A percentile compares a stretch with the other conserved stretches of the same genome.
phyloP scores from a whole-genome alignment of 1,140 invertebrate species.

The Planococcus citri region DNA sequence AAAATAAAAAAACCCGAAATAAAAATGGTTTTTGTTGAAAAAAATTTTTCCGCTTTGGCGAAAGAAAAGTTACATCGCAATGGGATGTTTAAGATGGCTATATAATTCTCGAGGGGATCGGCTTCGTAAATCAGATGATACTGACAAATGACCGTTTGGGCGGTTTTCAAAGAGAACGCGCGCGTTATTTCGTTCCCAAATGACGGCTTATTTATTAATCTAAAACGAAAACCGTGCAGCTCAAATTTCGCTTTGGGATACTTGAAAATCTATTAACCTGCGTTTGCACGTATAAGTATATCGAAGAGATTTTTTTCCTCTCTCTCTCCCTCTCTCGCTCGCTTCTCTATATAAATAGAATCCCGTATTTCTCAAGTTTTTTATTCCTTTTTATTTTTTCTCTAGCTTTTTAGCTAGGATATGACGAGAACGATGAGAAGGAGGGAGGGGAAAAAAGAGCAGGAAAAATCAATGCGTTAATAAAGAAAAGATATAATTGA shows the following conservation, averaged over 20 bases:
- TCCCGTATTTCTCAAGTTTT: no score
- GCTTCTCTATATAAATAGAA: no score
- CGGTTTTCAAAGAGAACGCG: neutral
- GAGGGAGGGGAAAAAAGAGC: no score
- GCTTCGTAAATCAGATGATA: neutral
- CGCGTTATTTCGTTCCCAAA: neutral
- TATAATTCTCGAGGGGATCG: neutral
- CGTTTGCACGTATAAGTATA: neutral
- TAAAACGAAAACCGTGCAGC: neutral
- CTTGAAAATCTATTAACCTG: neutral
- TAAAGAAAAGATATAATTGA: no score
- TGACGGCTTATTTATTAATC: constrained; percentile 7
- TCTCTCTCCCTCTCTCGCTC: neutral
- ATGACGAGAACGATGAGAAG: no score
- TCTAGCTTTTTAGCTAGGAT: no score
- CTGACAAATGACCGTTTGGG: constrained; percentile 5
- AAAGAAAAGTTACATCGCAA: neutral
- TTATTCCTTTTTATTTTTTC: no score
- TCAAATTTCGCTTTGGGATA: neutral
- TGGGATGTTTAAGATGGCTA: neutral
- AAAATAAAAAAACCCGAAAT: neutral
- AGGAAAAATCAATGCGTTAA: no score
- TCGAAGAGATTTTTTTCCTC: neutral
- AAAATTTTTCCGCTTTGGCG: no score
- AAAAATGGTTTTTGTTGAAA: no score